These are phyloP conservation scores for Platerodrilus igneus DNA, from an alignment of 2,888 invertebrate genomes.

Conservation along the genomic window DNA sequence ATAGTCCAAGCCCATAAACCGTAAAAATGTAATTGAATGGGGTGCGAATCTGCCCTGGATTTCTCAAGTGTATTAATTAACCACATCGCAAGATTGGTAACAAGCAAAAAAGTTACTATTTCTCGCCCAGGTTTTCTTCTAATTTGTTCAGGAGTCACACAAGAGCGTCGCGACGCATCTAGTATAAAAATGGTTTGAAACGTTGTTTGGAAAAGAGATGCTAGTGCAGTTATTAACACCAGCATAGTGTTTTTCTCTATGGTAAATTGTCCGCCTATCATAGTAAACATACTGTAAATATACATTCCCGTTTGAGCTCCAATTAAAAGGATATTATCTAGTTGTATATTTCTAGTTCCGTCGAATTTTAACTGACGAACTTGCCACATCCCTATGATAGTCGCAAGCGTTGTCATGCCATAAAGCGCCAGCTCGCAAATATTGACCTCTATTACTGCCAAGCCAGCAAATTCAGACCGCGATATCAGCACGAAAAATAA, in stretches of 20 bases:
- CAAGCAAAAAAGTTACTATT: constrained; percentile 86
- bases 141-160: constrained; percentile 75
- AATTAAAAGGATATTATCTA: constrained; percentile 86
- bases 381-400: constrained; percentile 83
- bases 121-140: constrained; percentile 87
- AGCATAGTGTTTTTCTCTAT: constrained; percentile 74
- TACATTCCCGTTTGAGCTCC: constrained; percentile 94
- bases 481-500: constrained; percentile 86
- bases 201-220: constrained; percentile 82
- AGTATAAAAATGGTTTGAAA: constrained; percentile 88
- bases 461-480: constrained; percentile 70
- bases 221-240: constrained; percentile 77
- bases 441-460: constrained; percentile 86
- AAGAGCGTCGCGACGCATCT: constrained; percentile 81
- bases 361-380: constrained; percentile 82
- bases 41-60: constrained; percentile 85
- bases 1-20: constrained; percentile 95
- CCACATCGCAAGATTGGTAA: constrained; percentile 91
- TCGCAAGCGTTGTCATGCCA: constrained; percentile 79
- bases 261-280: constrained; percentile 88
- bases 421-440: constrained; percentile 84
- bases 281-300: constrained; percentile 88
- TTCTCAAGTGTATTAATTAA: constrained; percentile 90
- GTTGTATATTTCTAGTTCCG: constrained; percentile 72
- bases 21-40: constrained; percentile 87